Evolutionary conservation across 2,797 vertebrate species (phyloP).

Genomic region (Nannoperca obscura): DNA sequence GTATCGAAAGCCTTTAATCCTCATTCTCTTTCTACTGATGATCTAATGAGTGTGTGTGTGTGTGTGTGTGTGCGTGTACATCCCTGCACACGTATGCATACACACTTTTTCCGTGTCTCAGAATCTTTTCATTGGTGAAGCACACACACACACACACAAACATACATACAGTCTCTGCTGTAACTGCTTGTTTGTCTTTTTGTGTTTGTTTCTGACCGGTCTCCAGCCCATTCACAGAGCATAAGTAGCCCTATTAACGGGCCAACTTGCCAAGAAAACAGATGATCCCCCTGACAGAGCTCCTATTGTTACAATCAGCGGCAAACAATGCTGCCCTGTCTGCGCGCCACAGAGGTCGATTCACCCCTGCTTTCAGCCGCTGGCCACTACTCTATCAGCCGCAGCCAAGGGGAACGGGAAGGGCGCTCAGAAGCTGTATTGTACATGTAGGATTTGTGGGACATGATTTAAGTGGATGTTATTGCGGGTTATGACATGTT

Average conservation of each 20-base stretch:
- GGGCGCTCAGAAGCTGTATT: conserved; percentile 48
- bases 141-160: neutral
- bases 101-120: conserved; percentile 4
- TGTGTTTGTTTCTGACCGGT: conserved; percentile 64
- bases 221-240: conserved; percentile 69
- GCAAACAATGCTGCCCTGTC: conserved; percentile 78
- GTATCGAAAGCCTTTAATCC: conserved; percentile 25
- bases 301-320: conserved; percentile 73
- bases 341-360: conserved; percentile 71
- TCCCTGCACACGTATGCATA: neutral
- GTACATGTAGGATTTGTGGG: conserved; percentile 52
- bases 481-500: conserved; percentile 52
- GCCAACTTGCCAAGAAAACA: conserved; percentile 83
- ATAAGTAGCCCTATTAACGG: conserved; percentile 81
- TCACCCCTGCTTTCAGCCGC: conserved; percentile 70
- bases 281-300: conserved; percentile 82
- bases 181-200: conserved; percentile 57
- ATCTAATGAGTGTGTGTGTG: neutral
- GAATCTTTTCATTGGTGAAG: neutral
- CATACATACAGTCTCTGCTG: neutral
- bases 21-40: conserved; percentile 10
- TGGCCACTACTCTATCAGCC: conserved; percentile 74
- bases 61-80: neutral
- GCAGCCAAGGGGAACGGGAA: conserved; percentile 40
- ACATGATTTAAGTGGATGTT: conserved; percentile 58